Base-by-base conservation (phyloP, 35 echinoderm and acorn worm genomes). In the Stichopus chloronotus region DNA sequence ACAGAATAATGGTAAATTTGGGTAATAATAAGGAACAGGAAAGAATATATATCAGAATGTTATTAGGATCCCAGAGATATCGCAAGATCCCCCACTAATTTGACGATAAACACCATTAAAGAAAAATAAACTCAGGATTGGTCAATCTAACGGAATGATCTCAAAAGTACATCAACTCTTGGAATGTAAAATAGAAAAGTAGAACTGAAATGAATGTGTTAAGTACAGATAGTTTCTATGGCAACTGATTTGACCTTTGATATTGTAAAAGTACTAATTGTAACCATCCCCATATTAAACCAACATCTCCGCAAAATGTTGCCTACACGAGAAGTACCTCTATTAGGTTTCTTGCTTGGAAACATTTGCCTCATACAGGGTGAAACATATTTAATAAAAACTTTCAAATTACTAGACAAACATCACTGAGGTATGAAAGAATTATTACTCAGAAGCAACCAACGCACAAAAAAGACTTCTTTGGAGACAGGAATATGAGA, bases 101-200 rank as follows among this genome's bases (percentile, higher is more conserved):
- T 76, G 72, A 76, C 25, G n/a, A 23, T 58, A 8, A 84, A 56
- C 19, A 85, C 54, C 58, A 19, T 58, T 58, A 58, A 16, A 54
- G 55, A 82, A 82, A 58, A 85, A 58, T n/a, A 58, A 58, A 58
- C 8, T 85, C 8, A 81, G 55, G 57, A 56, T 85, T 85, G 82
- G 82, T 85, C 82, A 85, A 85, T 8, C 82, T 58, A 22, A 58
- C 56, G 82, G 82, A 85, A 85, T 85, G 82, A 85, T 85, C 82
- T 85, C 55, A 58, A 59, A 85, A 85, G 82, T 85, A 59, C 55
- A 57, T 58, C 82, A 22, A 85, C 52, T 22, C 11, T 58, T 12
- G 82, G 55, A 56, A 58, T 85, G 82, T 56, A 85, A 85, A 58
- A 58, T 58, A 85, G 16, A 19, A 56, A 59, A 13, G 11, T 21